Evolutionary conservation across 2,888 invertebrate species (phyloP).

Genomic region (Oscheius myriophilus): DNA sequence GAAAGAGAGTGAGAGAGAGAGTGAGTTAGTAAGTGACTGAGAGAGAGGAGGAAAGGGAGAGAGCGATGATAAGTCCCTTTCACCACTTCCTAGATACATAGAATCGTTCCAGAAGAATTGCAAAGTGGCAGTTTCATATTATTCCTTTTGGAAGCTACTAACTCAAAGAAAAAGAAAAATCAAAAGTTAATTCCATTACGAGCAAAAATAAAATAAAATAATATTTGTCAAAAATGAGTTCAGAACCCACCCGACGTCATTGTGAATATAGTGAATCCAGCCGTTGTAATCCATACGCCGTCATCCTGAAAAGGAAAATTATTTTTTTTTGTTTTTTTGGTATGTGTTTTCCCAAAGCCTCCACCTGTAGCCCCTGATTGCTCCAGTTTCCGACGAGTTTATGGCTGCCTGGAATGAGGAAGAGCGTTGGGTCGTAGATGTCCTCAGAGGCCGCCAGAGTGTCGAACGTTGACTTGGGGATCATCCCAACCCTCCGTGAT

Average conservation of each 20-base stretch:
- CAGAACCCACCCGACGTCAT: conserved; percentile 59
- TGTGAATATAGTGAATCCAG: conserved; percentile 60
- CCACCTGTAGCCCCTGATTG: conserved; percentile 29
- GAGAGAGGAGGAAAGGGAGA: too few relatives aligned
- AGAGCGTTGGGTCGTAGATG: conserved; percentile 15
- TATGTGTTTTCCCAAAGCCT: neutral
- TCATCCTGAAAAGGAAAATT: conserved; percentile 55
- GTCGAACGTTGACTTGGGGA: conserved; percentile 23
- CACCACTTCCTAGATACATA: too few relatives aligned
- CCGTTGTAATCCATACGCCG: conserved; percentile 57
- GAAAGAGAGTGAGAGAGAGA: too few relatives aligned
- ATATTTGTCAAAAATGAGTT: too few relatives aligned
- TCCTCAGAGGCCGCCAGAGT: conserved; percentile 15
- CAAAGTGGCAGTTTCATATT: too few relatives aligned
- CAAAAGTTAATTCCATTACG: too few relatives aligned
- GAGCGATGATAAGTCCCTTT: too few relatives aligned
- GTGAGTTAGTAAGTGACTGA: too few relatives aligned
- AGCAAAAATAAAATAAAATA: too few relatives aligned
- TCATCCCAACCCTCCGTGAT: neutral
- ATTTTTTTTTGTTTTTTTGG: neutral
- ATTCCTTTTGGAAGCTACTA: too few relatives aligned
- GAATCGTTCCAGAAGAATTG: too few relatives aligned
- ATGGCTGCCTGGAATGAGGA: conserved; percentile 23
- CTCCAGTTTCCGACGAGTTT: conserved; percentile 26
- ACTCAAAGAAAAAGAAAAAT: too few relatives aligned